A percentile compares a stretch with the other conserved stretches of the same genome.
Conservation (phyloP, 2,888 invertebrate genomes). For the Neoitamus cyanurus region DNA sequence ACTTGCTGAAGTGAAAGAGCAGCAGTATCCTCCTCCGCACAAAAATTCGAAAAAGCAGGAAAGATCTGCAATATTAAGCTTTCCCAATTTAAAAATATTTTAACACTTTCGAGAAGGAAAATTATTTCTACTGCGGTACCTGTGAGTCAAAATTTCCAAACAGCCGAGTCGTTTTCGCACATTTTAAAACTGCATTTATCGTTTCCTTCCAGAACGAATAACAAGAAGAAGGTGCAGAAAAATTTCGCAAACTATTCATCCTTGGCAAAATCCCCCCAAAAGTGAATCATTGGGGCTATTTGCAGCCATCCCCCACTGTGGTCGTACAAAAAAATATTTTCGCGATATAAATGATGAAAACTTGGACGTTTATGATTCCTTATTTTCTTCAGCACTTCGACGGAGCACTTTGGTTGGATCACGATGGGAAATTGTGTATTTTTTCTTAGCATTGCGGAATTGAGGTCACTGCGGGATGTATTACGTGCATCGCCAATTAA, state of each 20-base stretch:
- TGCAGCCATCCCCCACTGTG: neutral
- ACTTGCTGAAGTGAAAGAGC: neutral
- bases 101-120: neutral
- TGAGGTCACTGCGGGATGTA: neutral
- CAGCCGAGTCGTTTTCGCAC: neutral
- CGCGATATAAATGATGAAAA: neutral
- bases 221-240: neutral
- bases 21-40: neutral
- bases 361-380: constrained; percentile 1
- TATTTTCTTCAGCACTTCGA: neutral
- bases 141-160: neutral
- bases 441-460: neutral
- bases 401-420: neutral
- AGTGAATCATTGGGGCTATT: neutral
- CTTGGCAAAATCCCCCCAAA: neutral
- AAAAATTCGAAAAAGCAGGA: neutral
- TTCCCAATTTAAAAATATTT: neutral
- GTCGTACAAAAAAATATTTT: neutral
- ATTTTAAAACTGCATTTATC: neutral
- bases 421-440: neutral
- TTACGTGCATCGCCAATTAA: neutral
- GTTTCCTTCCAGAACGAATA: neutral
- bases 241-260: neutral
- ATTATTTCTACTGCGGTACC: neutral
- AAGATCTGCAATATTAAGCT: neutral